Percentiles rank a stretch among this genome's conserved stretches.
Conservation (phyloP, 2,888 invertebrate genomes). For the Lampropteryx suffumata region DNA sequence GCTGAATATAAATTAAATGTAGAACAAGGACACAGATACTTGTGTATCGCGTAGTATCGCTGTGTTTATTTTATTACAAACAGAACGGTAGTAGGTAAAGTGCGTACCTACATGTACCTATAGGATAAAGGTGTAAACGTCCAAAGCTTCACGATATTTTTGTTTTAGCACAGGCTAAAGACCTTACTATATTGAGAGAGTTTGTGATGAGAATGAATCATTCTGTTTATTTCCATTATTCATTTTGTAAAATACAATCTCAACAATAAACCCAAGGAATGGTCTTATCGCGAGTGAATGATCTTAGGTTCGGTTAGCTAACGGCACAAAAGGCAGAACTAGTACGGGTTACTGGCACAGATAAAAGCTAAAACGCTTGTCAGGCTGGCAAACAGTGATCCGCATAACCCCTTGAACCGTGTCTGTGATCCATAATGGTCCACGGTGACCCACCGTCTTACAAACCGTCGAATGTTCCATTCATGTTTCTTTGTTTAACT, state of each 20-base stretch:
- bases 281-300: constrained; percentile 25
- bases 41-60: constrained; percentile 42
- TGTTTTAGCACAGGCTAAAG: constrained; percentile 26
- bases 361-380: constrained; percentile 11
- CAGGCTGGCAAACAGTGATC: constrained; percentile 7
- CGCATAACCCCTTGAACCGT: constrained; percentile 14
- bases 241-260: constrained; percentile 5
- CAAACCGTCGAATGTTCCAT: neutral
- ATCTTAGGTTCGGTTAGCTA: constrained; percentile 25
- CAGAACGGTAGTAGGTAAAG: constrained; percentile 33
- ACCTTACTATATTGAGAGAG: constrained; percentile 17
- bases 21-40: constrained; percentile 61
- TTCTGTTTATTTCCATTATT: constrained; percentile 10
- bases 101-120: too few species aligned
- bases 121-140: constrained; percentile 10
- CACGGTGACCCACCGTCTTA: neutral
- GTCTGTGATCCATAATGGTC: neutral
- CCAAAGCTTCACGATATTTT: constrained; percentile 20
- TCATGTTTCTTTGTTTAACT: constrained; percentile 35
- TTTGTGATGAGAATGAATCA: constrained; percentile 20
- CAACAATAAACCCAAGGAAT: constrained; percentile 15
- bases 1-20: constrained; percentile 33
- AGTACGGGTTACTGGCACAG: constrained; percentile 21
- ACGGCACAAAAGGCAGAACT: constrained; percentile 21
- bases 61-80: constrained; percentile 51